Evolutionary conservation across 2,797 vertebrate genomes (phyloP).

Genomic region (Rallus crepitans): DNA sequence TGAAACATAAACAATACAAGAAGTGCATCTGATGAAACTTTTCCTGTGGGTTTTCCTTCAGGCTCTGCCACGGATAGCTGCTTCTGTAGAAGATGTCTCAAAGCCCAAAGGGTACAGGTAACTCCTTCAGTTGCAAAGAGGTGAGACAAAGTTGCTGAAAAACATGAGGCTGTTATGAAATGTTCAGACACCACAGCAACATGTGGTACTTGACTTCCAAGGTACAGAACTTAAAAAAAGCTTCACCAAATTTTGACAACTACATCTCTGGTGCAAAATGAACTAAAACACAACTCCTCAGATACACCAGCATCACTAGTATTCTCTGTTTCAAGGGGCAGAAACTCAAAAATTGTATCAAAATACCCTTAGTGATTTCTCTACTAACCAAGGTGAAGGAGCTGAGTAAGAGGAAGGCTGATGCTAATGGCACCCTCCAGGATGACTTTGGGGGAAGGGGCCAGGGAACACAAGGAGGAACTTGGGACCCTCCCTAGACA

Average conservation of each 20-base stretch:
- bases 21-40: neutral
- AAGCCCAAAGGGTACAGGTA: neutral
- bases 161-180: neutral
- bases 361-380: neutral
- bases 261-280: neutral
- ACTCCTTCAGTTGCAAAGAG: neutral
- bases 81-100: neutral
- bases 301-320: neutral
- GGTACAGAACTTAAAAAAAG: neutral
- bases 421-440: neutral
- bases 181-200: neutral
- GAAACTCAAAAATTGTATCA: neutral
- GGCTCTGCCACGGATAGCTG: neutral
- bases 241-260: neutral
- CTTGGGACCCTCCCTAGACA: neutral
- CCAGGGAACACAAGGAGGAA: neutral
- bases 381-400: neutral
- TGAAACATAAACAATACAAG: neutral
- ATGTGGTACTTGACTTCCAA: neutral
- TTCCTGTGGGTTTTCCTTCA: neutral
- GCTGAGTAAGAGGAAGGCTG: neutral
- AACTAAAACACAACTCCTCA: neutral
- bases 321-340: neutral
- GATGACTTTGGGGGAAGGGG: neutral
- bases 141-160: neutral